Evolutionary conservation across 2,113 vertebrate species (phyloP), one percentile per base, ranked within the genome.

Genomic region (Salvelinus namaycush): DNA sequence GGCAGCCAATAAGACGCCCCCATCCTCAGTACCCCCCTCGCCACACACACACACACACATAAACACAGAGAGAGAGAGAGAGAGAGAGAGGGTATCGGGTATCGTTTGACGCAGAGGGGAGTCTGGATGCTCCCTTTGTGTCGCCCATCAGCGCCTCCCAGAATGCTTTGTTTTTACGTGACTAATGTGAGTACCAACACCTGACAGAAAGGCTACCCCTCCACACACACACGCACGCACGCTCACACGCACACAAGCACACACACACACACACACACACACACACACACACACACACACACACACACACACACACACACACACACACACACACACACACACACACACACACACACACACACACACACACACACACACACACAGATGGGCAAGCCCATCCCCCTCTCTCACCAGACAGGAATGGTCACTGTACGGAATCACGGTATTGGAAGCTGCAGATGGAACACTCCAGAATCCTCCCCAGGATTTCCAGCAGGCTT

Each of bases 1-100:
- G 79, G 87, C 87, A 91, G 90, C 92, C 92, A 93, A 91, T 92
- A 89, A 92, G 91, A 87, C 88, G 87, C 90, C 84, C 80, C 81
- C 73, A 75, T 66, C 74, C 81, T 77, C 73, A 60, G 74, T 57
- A 67, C 73, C 78, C 74, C 73, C 57, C 13, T 2, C 48, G 65
- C 67, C 74, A 82, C 39, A 51, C 62, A 76, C 71, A 76, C 66
- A 81, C 76, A 68, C 60, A 79, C 66, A 72, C 74, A 85, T 39
- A 83, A 57, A 73, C 72, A 44, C 31, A 73, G 9, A 66, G 60
- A 74, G 34, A 74, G 60, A 74, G 34, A 74, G 34, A 66, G 34
- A 74, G 34, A 74, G 34, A 66, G 57, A 48, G 22, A 69, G 83
- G 78, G 84, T 88, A 93, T 93, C 83, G 79, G 85, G 87, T 91